These are phyloP conservation scores for Pogonognathellus flavescens DNA, from an alignment of 1,140 invertebrate genomes.

Conservation along the genomic window DNA sequence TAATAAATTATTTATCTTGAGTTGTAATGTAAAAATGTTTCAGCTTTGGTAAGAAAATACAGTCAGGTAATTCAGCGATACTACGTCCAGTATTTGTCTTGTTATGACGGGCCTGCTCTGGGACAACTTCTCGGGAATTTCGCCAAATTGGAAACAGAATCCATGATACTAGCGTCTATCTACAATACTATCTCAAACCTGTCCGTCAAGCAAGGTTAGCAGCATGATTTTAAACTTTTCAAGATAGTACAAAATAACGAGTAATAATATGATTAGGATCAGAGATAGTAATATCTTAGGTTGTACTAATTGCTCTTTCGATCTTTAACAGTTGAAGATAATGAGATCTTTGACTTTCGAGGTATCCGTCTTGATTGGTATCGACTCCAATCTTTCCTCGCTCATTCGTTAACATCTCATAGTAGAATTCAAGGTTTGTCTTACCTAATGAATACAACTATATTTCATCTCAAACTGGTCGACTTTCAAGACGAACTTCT, in stretches of 20 bases:
- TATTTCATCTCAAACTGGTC: constrained; percentile 98
- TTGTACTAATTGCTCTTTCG: constrained; percentile 15
- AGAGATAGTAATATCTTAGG: neutral
- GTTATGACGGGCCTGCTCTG: constrained; percentile 93
- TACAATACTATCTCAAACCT: constrained; percentile 90
- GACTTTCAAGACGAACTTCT: constrained; percentile 98
- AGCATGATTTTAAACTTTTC: constrained; percentile 10
- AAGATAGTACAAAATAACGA: neutral
- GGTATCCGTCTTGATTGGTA: constrained; percentile 97
- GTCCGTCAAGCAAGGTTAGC: constrained; percentile 87
- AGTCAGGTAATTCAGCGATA: constrained; percentile 98
- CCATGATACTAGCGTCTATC: constrained; percentile 91
- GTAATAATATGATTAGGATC: constrained; percentile 27
- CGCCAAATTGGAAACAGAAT: constrained; percentile 92
- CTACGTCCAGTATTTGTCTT: constrained; percentile 96
- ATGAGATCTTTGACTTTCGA: constrained; percentile 95
- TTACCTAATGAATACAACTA: constrained; percentile 90
- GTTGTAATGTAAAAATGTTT: constrained; percentile 22
- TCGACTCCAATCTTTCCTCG: constrained; percentile 94
- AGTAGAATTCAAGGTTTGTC: constrained; percentile 74
- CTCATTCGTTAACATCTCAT: constrained; percentile 93
- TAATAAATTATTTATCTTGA: neutral
- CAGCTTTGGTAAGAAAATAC: constrained; percentile 91
- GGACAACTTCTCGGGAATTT: constrained; percentile 86
- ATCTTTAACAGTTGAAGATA: constrained; percentile 85